phyloP scores from a whole-genome alignment of 1,140 invertebrate genomes.

The Brachionus asplanchnoidis region DNA sequence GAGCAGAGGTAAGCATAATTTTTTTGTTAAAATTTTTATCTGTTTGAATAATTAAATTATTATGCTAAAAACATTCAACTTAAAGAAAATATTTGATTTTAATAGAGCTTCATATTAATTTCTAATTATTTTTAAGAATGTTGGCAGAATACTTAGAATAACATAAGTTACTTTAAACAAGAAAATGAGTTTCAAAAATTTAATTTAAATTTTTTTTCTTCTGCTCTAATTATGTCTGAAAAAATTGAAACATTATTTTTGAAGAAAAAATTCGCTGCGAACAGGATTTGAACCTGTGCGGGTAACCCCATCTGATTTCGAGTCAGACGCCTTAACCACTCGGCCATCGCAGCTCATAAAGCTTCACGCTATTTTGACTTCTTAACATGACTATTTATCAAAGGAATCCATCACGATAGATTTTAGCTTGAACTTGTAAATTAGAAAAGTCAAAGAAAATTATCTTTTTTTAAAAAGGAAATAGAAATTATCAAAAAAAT shows the following conservation, averaged over 20 bases:
- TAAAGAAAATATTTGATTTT: background rate
- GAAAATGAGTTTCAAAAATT: background rate
- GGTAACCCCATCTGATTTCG: conserved; percentile 39
- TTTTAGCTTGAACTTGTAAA: background rate
- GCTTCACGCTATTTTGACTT: background rate
- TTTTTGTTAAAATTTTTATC: background rate
- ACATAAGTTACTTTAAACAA: background rate
- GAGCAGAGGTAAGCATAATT: conserved; percentile 30
- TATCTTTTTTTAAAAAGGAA: too few species aligned
- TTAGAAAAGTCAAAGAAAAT: too few species aligned
- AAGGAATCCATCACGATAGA: background rate
- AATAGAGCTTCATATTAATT: background rate
- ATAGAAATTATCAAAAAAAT: too few species aligned
- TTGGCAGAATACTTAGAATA: background rate
- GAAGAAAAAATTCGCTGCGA: conserved; percentile 35
- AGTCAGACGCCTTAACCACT: conserved; percentile 41
- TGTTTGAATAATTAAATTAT: background rate
- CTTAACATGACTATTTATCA: too few species aligned
- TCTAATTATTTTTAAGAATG: background rate
- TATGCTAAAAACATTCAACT: background rate
- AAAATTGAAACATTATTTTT: background rate
- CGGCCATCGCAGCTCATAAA: conserved; percentile 27
- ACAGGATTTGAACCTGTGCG: conserved; percentile 41
- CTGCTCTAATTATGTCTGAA: background rate
- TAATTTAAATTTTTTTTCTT: background rate